These are phyloP conservation scores for Diorhabda sublineata DNA, from an alignment of 1,140 invertebrate genomes.

Conservation along the genomic window DNA sequence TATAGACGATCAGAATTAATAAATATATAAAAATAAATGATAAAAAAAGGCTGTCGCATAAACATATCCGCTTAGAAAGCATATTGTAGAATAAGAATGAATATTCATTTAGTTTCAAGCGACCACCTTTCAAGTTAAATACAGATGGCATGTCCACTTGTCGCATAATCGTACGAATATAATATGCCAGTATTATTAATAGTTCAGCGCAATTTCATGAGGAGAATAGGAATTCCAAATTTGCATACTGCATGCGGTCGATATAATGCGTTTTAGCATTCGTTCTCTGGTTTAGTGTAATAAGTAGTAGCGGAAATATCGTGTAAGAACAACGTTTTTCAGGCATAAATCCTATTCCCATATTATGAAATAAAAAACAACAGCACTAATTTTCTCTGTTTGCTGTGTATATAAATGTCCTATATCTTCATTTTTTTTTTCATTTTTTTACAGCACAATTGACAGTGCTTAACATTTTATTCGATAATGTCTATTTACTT, in stretches of 20 bases:
- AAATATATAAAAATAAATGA: neutral
- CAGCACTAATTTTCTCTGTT: too few species aligned
- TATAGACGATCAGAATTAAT: constrained; percentile 1
- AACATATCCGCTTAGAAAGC: constrained; percentile 14
- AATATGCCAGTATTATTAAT: constrained; percentile 20
- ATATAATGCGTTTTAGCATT: neutral
- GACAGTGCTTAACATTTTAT: too few species aligned
- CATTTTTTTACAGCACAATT: too few species aligned
- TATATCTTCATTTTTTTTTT: too few species aligned
- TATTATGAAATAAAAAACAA: too few species aligned
- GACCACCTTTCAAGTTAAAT: constrained; percentile 18
- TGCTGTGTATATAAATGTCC: too few species aligned
- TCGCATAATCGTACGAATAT: constrained; percentile 19
- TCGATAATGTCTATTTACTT: too few species aligned
- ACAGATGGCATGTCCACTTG: constrained; percentile 23
- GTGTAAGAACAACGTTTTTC: too few species aligned
- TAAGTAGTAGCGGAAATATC: too few species aligned
- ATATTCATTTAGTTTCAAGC: constrained; percentile 15
- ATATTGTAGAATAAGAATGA: constrained; percentile 11
- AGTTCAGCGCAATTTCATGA: constrained; percentile 16
- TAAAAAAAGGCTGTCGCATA: neutral
- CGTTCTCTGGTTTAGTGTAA: too few species aligned
- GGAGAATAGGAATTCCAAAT: constrained; percentile 18
- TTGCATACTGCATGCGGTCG: constrained; percentile 15
- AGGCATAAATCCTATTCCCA: too few species aligned